A percentile compares a stretch with the other conserved stretches of the same genome.
phyloP scores from a whole-genome alignment of 2,888 invertebrate species.

The Ornithoptera alexandrae region DNA sequence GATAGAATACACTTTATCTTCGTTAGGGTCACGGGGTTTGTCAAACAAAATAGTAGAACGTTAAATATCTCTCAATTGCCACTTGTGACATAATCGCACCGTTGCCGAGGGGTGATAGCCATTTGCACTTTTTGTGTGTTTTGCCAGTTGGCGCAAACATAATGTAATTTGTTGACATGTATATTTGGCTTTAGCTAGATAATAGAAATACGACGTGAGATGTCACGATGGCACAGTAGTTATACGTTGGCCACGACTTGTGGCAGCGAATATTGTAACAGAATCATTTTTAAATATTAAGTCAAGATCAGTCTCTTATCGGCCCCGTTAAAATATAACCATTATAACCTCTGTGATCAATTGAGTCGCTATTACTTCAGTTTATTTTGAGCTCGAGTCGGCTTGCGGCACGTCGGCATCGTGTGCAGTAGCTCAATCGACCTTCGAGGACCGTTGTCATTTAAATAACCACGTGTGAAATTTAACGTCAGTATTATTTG shows the following conservation, averaged over 20 bases:
- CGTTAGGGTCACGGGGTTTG: slow-evolving; percentile 1
- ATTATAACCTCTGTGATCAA: slow-evolving; percentile 3
- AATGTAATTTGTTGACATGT: slow-evolving; percentile 50
- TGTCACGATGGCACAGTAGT: slow-evolving; percentile 9
- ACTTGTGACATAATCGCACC: slow-evolving; percentile 60
- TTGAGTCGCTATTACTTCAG: slow-evolving; percentile 8
- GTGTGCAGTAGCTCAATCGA: slow-evolving; percentile 24
- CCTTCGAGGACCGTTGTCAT: slow-evolving; percentile 23
- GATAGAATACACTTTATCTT: slow-evolving; percentile 17
- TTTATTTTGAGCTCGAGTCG: slow-evolving; percentile 13
- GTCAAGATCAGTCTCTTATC: slow-evolving; percentile 10
- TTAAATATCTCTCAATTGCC: slow-evolving; percentile 55
- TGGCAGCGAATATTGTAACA: not conserved
- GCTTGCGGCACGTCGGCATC: slow-evolving; percentile 2
- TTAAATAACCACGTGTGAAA: slow-evolving; percentile 16
- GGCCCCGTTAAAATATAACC: slow-evolving; percentile 11
- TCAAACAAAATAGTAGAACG: slow-evolving; percentile 43
- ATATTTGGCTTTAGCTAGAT: slow-evolving; percentile 39
- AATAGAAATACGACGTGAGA: slow-evolving; percentile 24
- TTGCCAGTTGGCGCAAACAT: slow-evolving; percentile 57
- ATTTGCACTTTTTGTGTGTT: slow-evolving; percentile 63
- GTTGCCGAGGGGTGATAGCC: slow-evolving; percentile 51
- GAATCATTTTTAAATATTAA: not conserved
- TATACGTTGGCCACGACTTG: slow-evolving; percentile 7
- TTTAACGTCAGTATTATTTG: slow-evolving; percentile 13